A percentile compares a stretch with the other conserved stretches of the same genome.
Conservation (phyloP, 2,797 vertebrate genomes). For the Philypnodon macrostomus region DNA sequence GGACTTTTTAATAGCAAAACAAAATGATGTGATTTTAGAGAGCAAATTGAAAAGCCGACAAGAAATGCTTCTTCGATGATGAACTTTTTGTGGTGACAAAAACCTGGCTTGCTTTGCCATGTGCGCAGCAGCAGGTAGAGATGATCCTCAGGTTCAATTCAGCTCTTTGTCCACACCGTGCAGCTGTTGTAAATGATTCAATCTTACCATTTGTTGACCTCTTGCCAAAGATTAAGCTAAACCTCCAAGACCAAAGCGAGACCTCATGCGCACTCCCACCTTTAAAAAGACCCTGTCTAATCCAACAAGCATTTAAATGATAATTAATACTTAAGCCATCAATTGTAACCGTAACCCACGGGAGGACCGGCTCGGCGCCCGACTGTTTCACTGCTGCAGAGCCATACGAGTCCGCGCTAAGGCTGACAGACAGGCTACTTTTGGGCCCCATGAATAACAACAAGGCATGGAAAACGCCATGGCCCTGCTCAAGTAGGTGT, state of each 20-base stretch:
- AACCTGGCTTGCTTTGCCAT: neutral
- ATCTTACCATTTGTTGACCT: conserved; percentile 54
- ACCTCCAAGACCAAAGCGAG: conserved; percentile 39
- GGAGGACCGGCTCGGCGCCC: conserved; percentile 32
- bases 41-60: neutral
- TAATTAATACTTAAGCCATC: conserved; percentile 74
- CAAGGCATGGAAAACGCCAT: conserved; percentile 67
- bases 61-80: conserved; percentile 11
- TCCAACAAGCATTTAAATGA: conserved; percentile 79
- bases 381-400: conserved; percentile 45
- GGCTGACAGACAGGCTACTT: conserved; percentile 72
- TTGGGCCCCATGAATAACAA: conserved; percentile 73
- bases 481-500: conserved; percentile 72
- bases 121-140: neutral
- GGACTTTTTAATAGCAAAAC: conserved; percentile 6
- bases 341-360: conserved; percentile 54
- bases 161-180: conserved; percentile 22
- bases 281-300: conserved; percentile 47
- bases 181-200: conserved; percentile 55
- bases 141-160: conserved; percentile 5
- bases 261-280: conserved; percentile 50
- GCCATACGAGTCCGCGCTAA: conserved; percentile 56
- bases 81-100: conserved; percentile 28
- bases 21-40: conserved; percentile 14
- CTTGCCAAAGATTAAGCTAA: conserved; percentile 35